phyloP scores from a whole-genome alignment of 2,113 vertebrate genomes.

The Phycodurus eques region DNA sequence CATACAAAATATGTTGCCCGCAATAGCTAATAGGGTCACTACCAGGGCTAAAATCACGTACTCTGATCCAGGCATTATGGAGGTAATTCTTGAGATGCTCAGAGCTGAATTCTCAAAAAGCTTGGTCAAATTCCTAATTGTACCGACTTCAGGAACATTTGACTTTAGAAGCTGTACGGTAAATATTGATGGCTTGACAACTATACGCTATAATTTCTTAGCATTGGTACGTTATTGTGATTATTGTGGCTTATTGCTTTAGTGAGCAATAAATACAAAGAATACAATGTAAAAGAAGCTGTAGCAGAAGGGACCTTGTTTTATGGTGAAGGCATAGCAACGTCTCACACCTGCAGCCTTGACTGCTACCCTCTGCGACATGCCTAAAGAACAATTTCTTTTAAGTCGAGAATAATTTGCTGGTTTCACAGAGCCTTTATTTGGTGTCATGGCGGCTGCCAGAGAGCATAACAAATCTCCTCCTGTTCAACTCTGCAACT shows the following conservation, averaged over 20 bases:
- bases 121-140: no score
- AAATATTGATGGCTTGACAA: background rate
- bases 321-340: background rate
- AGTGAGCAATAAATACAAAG: background rate
- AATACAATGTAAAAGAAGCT: background rate
- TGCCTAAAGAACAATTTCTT: conserved; percentile 19
- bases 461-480: conserved; percentile 30
- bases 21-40: no score
- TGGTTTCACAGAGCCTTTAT: conserved; percentile 12
- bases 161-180: background rate
- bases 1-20: no score
- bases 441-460: conserved; percentile 11
- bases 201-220: background rate
- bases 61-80: no score
- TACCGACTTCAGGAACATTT: no score
- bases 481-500: conserved; percentile 4
- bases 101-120: no score
- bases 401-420: conserved; percentile 6
- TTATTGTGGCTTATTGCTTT: background rate
- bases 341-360: background rate
- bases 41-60: no score
- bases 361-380: conserved; percentile 5
- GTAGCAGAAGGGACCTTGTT: background rate
- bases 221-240: background rate
- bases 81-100: no score